Evolutionary conservation across 2,797 vertebrate genomes (phyloP).

Genomic region (Pelochelys cantorii): DNA sequence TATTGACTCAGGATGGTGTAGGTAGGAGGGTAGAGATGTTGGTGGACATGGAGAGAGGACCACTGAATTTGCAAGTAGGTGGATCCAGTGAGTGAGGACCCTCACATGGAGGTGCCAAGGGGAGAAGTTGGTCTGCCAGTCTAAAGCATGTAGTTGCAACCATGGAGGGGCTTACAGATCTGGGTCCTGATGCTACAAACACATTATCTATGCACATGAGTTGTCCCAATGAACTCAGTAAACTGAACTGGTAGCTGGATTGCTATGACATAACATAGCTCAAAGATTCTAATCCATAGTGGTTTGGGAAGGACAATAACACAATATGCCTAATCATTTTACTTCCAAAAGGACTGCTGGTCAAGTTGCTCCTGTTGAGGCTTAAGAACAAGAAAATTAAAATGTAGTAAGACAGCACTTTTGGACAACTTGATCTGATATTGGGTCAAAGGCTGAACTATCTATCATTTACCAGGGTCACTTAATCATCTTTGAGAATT

Average conservation of each 20-base stretch:
- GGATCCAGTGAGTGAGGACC: neutral
- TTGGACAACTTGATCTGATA: neutral
- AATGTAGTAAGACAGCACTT: neutral
- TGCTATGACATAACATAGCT: neutral
- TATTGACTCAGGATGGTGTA: neutral
- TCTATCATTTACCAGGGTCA: neutral
- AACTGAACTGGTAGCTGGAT: neutral
- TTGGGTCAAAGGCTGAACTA: neutral
- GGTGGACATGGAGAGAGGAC: neutral
- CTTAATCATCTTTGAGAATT: conserved; percentile 8
- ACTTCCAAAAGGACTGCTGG: neutral
- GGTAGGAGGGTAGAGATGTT: neutral
- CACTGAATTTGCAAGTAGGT: neutral
- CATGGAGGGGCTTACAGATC: neutral
- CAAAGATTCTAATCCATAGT: neutral
- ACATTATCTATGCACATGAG: neutral
- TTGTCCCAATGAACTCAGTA: neutral
- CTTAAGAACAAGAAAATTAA: neutral
- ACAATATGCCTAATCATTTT: neutral
- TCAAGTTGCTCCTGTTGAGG: neutral
- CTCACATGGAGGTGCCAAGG: neutral
- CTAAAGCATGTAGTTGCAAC: neutral
- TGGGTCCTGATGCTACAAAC: neutral
- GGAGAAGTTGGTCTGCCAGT: neutral
- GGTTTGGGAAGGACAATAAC: neutral